These are phyloP conservation scores for Paralvinella palmiformis DNA, from an alignment of 1,140 invertebrate genomes.

Conservation along the genomic window DNA sequence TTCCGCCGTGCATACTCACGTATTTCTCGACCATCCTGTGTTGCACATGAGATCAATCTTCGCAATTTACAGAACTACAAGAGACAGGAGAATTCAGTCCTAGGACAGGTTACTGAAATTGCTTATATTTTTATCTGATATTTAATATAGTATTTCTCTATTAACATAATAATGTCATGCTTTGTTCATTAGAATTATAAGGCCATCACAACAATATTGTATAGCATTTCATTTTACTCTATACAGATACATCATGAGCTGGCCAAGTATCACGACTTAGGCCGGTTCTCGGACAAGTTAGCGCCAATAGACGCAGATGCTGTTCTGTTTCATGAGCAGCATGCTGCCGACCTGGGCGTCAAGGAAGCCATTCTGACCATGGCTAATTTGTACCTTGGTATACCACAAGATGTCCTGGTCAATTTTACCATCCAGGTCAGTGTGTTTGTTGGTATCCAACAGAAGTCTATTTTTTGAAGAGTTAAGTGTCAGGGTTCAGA, in stretches of 20 bases:
- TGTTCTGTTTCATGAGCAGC: slow-evolving; percentile 55
- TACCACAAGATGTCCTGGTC: slow-evolving; percentile 54
- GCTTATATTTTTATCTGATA: neutral
- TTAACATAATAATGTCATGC: neutral
- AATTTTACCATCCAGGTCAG: slow-evolving; percentile 38
- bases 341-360: slow-evolving; percentile 55
- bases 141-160: neutral
- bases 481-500: no score
- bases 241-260: slow-evolving; percentile 57
- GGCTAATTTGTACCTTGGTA: slow-evolving; percentile 52
- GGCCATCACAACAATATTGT: neutral
- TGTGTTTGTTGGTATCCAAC: no score
- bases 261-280: slow-evolving; percentile 57
- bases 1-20: slow-evolving; percentile 15
- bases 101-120: slow-evolving; percentile 46
- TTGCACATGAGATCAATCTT: slow-evolving; percentile 48
- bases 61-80: slow-evolving; percentile 33
- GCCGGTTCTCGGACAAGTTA: slow-evolving; percentile 49
- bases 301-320: slow-evolving; percentile 51
- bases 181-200: neutral
- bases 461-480: no score
- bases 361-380: slow-evolving; percentile 55
- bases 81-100: slow-evolving; percentile 46
- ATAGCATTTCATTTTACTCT: neutral
- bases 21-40: slow-evolving; percentile 51